Base-by-base conservation (phyloP, 2,888 invertebrate genomes). In the Herminia tarsipennalis region DNA sequence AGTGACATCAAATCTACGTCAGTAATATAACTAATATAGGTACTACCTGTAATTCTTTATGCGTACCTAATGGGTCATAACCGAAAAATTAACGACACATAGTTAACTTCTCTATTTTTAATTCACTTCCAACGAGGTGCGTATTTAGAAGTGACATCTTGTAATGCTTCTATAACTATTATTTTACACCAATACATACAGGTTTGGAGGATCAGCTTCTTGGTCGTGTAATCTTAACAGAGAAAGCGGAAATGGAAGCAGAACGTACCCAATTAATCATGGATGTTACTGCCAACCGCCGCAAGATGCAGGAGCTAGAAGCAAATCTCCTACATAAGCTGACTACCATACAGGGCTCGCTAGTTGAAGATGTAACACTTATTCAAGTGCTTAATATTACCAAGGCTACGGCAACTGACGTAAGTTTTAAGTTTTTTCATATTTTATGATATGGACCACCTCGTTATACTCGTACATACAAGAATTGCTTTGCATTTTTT, bases 321-420 rank as follows among this genome's bases (percentile, higher is more conserved):
- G 94, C 95, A 1, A 97, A 97, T 86, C 85, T 98, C 10, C 83
- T 98, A 38, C 95, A 96, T 61, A 97, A 97, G 80, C 85, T 98
- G 33, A 97, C 97, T 1, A 97, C 96, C 0, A 96, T 96, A 5
- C 93, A 97, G 80, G 97, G 97, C 1, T 96, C 97, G 2, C 85
- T 98, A 0, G 94, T 98, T 1, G 97, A 98, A 76, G 97, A 98
- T 70, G 95, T 96, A n/a, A 95, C 96, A 5, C 93, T 98, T 13
- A 96, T 97, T 73, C 94, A 94, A 74, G 97, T 97, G 20, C 83
- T 97, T 32, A 96, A 96, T 70, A 92, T 92, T 3, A 97, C 97
- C 0, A 96, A 96, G 80, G 90, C 93, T 49, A 97, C 97, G 0
- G 96, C 97, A 2, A 94, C 94, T 1, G 96, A 97, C 68, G 91